Evolutionary conservation across 2,888 invertebrate genomes (phyloP).

Genomic region (Drosophila longiperda): DNA sequence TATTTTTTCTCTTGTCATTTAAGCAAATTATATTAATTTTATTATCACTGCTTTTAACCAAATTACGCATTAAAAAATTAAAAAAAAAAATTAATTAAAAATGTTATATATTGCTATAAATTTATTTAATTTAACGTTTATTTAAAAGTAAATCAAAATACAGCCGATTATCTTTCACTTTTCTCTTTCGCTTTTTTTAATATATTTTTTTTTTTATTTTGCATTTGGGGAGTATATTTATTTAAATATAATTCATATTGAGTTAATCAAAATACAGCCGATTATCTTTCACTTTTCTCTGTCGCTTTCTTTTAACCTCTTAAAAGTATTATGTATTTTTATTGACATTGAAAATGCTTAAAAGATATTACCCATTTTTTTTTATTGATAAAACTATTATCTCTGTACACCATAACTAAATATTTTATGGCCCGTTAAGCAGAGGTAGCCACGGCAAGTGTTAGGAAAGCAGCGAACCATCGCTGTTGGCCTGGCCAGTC

Average conservation of each 20-base stretch:
- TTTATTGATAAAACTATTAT: slow-evolving; percentile 29
- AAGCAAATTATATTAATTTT: no score
- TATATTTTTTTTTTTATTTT: slow-evolving; percentile 16
- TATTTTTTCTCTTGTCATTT: no score
- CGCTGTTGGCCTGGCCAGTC: slow-evolving; percentile 24
- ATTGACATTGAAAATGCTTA: slow-evolving; percentile 60
- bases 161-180: slow-evolving; percentile 12
- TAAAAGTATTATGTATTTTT: slow-evolving; percentile 37
- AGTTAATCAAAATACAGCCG: not conserved
- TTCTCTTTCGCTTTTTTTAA: not conserved
- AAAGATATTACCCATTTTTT: slow-evolving; percentile 14
- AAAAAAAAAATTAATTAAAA: no score
- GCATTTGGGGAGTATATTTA: slow-evolving; percentile 5
- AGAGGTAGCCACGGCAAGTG: slow-evolving; percentile 2
- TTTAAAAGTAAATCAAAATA: not conserved
- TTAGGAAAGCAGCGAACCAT: slow-evolving; percentile 5
- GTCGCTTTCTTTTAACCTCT: not conserved
- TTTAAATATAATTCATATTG: not conserved
- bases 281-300: slow-evolving; percentile 18
- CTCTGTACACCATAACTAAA: slow-evolving; percentile 29
- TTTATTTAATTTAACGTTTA: no score
- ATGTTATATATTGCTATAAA: no score
- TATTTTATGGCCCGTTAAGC: slow-evolving; percentile 41
- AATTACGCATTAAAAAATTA: no score
- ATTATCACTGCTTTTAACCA: no score